phyloP scores from a whole-genome alignment of 2,113 vertebrate genomes.

The Rhinogobius similis region DNA sequence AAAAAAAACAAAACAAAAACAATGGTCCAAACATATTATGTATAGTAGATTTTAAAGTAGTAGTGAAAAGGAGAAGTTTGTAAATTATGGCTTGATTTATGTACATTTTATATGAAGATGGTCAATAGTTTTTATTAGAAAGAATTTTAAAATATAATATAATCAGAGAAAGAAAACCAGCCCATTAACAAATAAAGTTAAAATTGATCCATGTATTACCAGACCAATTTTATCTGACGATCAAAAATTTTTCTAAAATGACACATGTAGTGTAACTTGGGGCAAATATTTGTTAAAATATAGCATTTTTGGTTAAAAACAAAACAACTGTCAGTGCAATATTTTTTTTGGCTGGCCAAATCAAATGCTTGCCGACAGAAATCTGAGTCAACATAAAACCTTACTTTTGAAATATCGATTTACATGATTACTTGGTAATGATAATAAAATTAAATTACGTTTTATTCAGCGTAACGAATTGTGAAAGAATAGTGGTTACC shows the following conservation, averaged over 20 bases:
- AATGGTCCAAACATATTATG: background rate
- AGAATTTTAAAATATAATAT: background rate
- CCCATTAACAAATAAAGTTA: background rate
- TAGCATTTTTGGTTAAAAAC: background rate
- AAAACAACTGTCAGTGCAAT: no score
- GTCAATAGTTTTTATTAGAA: background rate
- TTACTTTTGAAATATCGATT: background rate
- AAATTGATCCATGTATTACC: background rate
- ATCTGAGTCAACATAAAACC: background rate
- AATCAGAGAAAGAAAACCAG: background rate
- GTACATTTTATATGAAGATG: background rate
- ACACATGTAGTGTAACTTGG: no score
- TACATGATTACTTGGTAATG: background rate
- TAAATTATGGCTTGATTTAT: background rate
- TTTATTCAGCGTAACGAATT: slow-evolving; percentile 10
- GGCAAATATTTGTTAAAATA: background rate
- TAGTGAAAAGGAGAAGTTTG: background rate
- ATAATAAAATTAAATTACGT: background rate
- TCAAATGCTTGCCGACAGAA: background rate
- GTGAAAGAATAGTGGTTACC: slow-evolving; percentile 67
- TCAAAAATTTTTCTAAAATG: background rate
- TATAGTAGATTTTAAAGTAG: background rate
- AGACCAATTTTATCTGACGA: background rate
- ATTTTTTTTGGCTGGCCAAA: no score
- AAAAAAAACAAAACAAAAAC: background rate